Base-by-base conservation (phyloP, 2,797 vertebrate species). In the Bovichtus diacanthus region DNA sequence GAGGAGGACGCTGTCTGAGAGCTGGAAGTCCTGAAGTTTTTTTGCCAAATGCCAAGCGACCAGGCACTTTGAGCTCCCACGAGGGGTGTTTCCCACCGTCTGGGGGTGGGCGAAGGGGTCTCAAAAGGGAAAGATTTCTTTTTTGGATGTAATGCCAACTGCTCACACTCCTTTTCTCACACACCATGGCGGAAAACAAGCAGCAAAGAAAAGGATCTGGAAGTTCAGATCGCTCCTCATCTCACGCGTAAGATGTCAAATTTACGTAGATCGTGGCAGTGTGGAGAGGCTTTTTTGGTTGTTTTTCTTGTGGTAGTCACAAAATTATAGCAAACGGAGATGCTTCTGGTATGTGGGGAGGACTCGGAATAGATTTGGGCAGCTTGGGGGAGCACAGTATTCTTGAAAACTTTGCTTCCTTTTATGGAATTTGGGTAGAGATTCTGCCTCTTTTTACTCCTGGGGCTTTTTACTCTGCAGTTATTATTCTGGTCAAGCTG, bases 151-250 rank as follows among this genome's bases (percentile, higher is more conserved):
- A 76, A 90, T 93, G 90, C 91, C 90, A 90, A 92, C 90, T 91
- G 92, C 90, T 91, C 88, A 90, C 84, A 93, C 79, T 87, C 56
- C n/a, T 87, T 82, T 70, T 34, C 13, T 68, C 51, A 46, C 65
- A 18, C n/a, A 92, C 89, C 86, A 94, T 94, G 91, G 89, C 90
- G 55, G 93, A 92, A 74, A 90, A 81, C 84, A 92, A 88, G 87
- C 87, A 86, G 82, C 87, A 74, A 9, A 89, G 88, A 56, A 92
- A 90, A 83, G 85, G 85, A 39, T 81, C 88, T 44, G 87, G 84
- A 49, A 71, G 72, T 27, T 4, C 83, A 56, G 76, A 84, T 39
- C 79, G 82, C 60, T 73, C 88, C 15, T 58, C 87, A 21, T 65
- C 79, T 49, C 89, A 88, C 62, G 68, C 70, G 91, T 93, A 93